Conservation (phyloP, 2,113 vertebrate species). For the Melospiza georgiana region DNA sequence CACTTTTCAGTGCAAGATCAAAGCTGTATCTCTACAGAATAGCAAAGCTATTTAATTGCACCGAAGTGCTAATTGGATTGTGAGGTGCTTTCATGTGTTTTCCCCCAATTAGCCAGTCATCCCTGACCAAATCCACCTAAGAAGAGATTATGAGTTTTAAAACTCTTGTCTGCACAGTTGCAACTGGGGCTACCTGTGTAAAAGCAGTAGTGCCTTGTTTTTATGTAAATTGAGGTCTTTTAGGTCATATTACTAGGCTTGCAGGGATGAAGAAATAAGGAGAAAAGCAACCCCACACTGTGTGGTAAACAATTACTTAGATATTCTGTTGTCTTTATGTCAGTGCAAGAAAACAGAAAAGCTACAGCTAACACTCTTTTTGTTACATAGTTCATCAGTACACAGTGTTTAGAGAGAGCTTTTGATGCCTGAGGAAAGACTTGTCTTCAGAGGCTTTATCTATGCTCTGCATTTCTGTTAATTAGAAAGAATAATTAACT, state of each 20-base stretch:
- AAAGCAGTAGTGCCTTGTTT: conserved; percentile 66
- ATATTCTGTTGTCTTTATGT: not conserved
- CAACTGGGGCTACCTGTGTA: conserved; percentile 67
- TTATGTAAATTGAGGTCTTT: conserved; percentile 72
- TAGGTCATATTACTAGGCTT: conserved; percentile 50
- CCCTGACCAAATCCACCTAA: conserved; percentile 76
- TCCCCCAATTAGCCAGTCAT: conserved; percentile 80
- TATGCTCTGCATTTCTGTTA: not conserved
- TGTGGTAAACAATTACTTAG: conserved; percentile 48
- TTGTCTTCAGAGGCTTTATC: not conserved
- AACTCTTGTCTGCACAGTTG: conserved; percentile 67
- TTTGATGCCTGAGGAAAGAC: not conserved
- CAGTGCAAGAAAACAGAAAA: conserved; percentile 21
- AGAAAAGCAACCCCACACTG: conserved; percentile 25
- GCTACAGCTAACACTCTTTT: not conserved
- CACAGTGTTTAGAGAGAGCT: not conserved
- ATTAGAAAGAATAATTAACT: not conserved
- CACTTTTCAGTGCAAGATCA: conserved; percentile 82
- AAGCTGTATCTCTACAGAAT: conserved; percentile 79
- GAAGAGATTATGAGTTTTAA: conserved; percentile 77
- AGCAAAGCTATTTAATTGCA: conserved; percentile 83
- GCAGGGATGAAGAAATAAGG: conserved; percentile 39
- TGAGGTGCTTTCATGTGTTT: conserved; percentile 82
- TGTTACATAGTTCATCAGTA: not conserved
- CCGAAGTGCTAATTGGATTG: conserved; percentile 86